Percentiles rank a stretch among this genome's conserved stretches.
Evolutionary conservation across 2,113 vertebrate species (phyloP).

Genomic region (Passer domesticus): DNA sequence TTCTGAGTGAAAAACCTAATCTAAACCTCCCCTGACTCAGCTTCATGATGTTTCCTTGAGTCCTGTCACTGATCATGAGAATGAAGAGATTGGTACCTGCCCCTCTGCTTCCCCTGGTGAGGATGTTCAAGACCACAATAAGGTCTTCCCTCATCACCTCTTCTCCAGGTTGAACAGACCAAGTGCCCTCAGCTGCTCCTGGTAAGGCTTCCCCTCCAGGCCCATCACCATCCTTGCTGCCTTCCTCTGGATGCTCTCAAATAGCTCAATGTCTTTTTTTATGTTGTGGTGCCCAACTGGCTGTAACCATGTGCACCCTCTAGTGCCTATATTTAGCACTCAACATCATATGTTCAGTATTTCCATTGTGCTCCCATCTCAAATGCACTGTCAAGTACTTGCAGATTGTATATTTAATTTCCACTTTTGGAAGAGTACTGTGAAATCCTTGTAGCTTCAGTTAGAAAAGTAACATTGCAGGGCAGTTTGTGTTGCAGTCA

Average conservation of each 20-base stretch:
- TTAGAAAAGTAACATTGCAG: background rate
- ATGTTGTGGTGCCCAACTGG: background rate
- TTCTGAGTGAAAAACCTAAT: background rate
- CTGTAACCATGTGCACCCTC: background rate
- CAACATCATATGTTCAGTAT: background rate
- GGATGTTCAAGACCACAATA: background rate
- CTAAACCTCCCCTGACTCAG: background rate
- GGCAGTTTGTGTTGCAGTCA: background rate
- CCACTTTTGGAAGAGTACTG: background rate
- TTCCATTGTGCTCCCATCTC: background rate
- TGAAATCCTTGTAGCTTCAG: background rate
- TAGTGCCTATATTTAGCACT: background rate
- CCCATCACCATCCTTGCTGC: background rate
- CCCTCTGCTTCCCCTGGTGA: fast-evolving
- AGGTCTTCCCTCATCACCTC: background rate
- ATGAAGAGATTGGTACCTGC: background rate
- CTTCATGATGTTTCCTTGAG: background rate
- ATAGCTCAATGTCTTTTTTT: background rate
- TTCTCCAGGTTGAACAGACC: background rate
- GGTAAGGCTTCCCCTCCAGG: background rate
- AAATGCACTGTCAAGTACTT: background rate
- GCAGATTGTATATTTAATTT: background rate
- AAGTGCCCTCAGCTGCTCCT: background rate
- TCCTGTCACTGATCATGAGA: background rate
- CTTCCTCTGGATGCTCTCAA: background rate